Evolutionary conservation across 2,797 vertebrate species (phyloP), one percentile per base, ranked within the genome.

Genomic region (Meriones psammophilus): DNA sequence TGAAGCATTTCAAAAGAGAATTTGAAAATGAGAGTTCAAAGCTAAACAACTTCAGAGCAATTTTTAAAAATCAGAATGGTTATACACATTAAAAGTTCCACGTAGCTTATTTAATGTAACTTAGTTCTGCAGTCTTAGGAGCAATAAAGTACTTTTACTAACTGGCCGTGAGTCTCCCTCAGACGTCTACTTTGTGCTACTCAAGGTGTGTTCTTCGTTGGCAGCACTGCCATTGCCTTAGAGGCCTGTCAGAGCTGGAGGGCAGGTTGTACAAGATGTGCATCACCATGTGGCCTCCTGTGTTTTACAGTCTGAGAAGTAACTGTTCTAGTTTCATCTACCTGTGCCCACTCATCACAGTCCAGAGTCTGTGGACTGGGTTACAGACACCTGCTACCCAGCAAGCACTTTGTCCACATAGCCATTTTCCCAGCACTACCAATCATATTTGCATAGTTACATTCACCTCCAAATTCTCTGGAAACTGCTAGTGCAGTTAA

Each of bases 1-100:
- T 33, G 50, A 90, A 90, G 17, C 5, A 62, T 68, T 76, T 94
- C 46, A 92, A 92, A 0, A 60, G 33, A 95, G 13, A 54, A 73
- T 92, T 0, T 78, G 60, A 89, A 96, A 96, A 80, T 76, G 22
- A 80, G 62, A 94, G 91, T 79, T 9, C 33, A 93, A 87, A 89
- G 20, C 54, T 94, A 54, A 13, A 84, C 60, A 60, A 1, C 8
- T 71, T 56, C 14, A 95, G 28, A 39, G 1, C 2, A 68, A n/a
- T 26, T 50, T 90, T 58, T 88, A 42, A 20, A 39, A 93, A 88
- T 42, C 18, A 86, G 12, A 89, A 95, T 20, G 74, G 30, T 78
- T 50, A 94, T 4, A 86, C 10, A 88, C 71, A 83, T 83, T 2
- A 68, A 94, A 90, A 68, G 15, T 86, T 77, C 46, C 33, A 78